Evolutionary conservation across 1,140 invertebrate species (phyloP).

Genomic region (Dendrolimus kikuchii): DNA sequence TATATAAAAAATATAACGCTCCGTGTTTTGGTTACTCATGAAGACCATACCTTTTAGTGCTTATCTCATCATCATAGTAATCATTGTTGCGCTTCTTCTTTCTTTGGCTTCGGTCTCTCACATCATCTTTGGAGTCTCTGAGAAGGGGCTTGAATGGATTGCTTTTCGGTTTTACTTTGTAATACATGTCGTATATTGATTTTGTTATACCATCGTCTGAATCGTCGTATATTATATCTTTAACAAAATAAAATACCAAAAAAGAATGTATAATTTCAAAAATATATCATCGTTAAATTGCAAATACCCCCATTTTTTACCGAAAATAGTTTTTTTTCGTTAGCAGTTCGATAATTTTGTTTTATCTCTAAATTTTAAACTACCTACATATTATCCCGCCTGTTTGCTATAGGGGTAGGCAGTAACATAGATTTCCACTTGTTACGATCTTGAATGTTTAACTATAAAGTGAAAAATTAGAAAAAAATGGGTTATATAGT

Average conservation of each 20-base stretch:
- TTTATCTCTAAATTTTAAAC: no score
- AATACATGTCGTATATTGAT: slow-evolving; percentile 60
- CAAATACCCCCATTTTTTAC: no score
- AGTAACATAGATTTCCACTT: no score
- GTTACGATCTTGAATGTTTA: no score
- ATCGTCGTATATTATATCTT: slow-evolving; percentile 20
- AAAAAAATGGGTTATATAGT: no score
- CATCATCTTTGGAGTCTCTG: slow-evolving; percentile 19
- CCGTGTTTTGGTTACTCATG: slow-evolving; percentile 12
- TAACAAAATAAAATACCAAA: slow-evolving; percentile 3
- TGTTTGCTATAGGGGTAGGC: no score
- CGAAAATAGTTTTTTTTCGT: no score
- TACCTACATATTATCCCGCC: no score
- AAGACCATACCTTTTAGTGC: slow-evolving; percentile 13
- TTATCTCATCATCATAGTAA: slow-evolving; percentile 13
- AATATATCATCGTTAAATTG: neutral
- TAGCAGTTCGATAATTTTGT: no score
- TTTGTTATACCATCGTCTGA: slow-evolving; percentile 46
- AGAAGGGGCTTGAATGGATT: slow-evolving; percentile 17
- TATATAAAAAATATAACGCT: slow-evolving; percentile 23
- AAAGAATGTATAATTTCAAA: neutral
- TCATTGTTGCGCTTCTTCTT: slow-evolving; percentile 13
- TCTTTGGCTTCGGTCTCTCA: neutral
- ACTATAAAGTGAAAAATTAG: no score
- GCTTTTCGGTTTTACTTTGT: slow-evolving; percentile 25